Conservation (phyloP, 1,140 invertebrate genomes). For the Dendroctonus ponderosae region DNA sequence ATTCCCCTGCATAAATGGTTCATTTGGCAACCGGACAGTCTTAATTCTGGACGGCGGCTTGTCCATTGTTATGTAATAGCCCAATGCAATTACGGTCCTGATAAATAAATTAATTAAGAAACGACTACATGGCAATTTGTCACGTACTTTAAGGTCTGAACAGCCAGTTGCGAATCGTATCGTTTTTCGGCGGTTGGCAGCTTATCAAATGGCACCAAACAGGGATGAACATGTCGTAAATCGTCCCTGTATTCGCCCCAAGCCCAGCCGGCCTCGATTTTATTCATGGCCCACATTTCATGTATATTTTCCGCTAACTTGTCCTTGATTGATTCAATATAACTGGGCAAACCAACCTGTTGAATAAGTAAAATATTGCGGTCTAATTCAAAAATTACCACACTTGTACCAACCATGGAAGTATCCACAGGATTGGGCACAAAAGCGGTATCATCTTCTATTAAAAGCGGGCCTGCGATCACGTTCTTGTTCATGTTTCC, state of each 20-base stretch:
- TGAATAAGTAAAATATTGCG: no score
- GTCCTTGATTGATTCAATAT: conserved; percentile 93
- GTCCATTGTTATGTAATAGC: conserved; percentile 96
- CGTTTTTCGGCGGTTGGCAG: conserved; percentile 91
- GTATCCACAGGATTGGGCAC: conserved; percentile 95
- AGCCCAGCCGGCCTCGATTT: conserved; percentile 97
- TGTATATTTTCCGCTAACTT: conserved; percentile 98
- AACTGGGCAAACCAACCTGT: conserved; percentile 65
- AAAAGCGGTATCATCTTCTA: conserved; percentile 90
- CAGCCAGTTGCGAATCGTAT: conserved; percentile 95
- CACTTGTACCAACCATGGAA: conserved; percentile 58
- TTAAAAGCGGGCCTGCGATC: conserved; percentile 83
- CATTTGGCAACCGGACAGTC: conserved; percentile 87
- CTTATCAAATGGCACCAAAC: conserved; percentile 92
- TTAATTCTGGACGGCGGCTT: conserved; percentile 93
- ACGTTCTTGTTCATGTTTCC: conserved; percentile 91
- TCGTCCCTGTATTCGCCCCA: conserved; percentile 92
- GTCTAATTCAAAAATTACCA: neutral
- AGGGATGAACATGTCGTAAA: conserved; percentile 88
- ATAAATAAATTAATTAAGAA: conserved; percentile 15
- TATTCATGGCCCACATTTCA: conserved; percentile 99
- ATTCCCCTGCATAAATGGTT: conserved; percentile 91
- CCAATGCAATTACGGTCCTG: conserved; percentile 92
- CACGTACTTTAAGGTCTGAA: conserved; percentile 90
- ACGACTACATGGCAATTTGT: neutral